These are phyloP conservation scores for Xanthia icteritia DNA, from an alignment of 2,888 invertebrate species.

Conservation along the genomic window DNA sequence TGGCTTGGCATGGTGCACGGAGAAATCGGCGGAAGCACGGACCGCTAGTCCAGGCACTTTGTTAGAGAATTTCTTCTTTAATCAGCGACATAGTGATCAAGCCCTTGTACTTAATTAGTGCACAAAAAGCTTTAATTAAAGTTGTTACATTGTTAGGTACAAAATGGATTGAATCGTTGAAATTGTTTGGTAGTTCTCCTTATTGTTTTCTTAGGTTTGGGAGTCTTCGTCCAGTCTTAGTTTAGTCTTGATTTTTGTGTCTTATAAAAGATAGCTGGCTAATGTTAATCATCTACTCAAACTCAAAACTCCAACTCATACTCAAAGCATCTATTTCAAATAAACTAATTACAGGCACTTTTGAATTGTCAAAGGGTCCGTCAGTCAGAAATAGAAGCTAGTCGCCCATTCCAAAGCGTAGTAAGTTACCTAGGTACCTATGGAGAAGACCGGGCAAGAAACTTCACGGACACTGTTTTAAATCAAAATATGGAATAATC, in stretches of 20 bases:
- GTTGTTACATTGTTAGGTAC: neutral
- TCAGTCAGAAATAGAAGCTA: too few relatives aligned
- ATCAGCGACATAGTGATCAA: constrained; percentile 33
- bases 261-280: neutral
- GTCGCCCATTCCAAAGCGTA: too few relatives aligned
- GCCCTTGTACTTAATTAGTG: constrained; percentile 47
- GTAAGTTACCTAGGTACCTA: too few relatives aligned
- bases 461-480: too few relatives aligned
- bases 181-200: neutral
- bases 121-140: constrained; percentile 30
- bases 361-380: too few relatives aligned
- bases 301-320: too few relatives aligned
- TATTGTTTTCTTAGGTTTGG: neutral
- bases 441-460: too few relatives aligned
- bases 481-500: too few relatives aligned
- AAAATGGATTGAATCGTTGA: neutral
- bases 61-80: constrained; percentile 65
- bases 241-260: neutral
- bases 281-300: neutral
- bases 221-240: neutral
- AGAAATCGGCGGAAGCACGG: constrained; percentile 76
- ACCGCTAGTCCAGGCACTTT: constrained; percentile 63
- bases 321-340: too few relatives aligned
- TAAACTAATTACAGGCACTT: too few relatives aligned
- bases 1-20: constrained; percentile 54